These are phyloP conservation scores for Staurois parvus DNA, from an alignment of 2,797 vertebrate genomes.

Conservation along the genomic window DNA sequence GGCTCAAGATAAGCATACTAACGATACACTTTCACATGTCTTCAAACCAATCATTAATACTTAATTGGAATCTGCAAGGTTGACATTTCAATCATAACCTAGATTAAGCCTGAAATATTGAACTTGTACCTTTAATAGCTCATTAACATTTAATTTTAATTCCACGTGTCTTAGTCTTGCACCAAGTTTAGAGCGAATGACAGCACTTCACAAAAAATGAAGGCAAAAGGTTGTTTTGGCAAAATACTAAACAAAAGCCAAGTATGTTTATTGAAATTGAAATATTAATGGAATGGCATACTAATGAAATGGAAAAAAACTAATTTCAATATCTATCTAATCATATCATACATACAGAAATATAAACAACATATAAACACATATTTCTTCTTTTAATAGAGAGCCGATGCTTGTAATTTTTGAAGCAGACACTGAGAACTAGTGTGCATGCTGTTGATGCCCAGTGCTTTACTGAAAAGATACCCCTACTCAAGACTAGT, in stretches of 20 bases:
- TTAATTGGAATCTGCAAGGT: conserved; percentile 39
- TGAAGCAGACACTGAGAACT: no score
- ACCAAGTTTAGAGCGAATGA: conserved; percentile 1
- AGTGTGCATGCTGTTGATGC: no score
- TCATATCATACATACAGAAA: no score
- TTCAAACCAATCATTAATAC: conserved; percentile 33
- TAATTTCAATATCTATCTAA: background rate
- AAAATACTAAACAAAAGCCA: conserved; percentile 5
- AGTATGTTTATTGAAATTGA: background rate
- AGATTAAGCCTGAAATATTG: conserved; percentile 40
- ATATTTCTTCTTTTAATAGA: no score
- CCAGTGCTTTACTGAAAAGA: no score
- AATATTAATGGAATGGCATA: background rate
- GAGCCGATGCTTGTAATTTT: no score
- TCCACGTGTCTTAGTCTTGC: conserved; percentile 7
- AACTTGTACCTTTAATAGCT: conserved; percentile 46
- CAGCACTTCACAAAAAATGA: conserved; percentile 3
- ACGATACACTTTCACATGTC: conserved; percentile 18
- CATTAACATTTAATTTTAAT: conserved; percentile 36
- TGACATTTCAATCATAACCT: conserved; percentile 42
- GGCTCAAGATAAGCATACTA: background rate
- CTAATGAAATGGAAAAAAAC: background rate
- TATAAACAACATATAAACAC: no score
- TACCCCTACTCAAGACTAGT: no score
- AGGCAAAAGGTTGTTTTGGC: background rate